Evolutionary conservation across 2,113 vertebrate genomes (phyloP), one percentile per base, ranked within the genome.

Genomic region (Siniperca knerii): DNA sequence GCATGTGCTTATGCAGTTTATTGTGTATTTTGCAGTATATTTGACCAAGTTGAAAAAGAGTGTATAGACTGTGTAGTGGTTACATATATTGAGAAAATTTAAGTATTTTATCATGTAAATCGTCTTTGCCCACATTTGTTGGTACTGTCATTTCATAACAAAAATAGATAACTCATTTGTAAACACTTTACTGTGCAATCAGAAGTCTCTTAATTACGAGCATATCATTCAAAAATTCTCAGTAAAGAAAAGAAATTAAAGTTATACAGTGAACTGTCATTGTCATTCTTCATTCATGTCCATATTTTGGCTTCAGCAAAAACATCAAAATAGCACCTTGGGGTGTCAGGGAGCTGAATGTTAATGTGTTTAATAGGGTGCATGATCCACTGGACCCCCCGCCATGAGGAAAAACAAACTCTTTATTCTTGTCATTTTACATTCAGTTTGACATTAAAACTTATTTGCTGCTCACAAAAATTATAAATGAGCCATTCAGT

Each of bases 361-460:
- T 72, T 87, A 87, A 85, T 86, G 88, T 58, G 73, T 86, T 74
- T 79, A 83, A 85, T 72, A 89, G 64, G 80, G 75, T 82, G 81
- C 74, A 55, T 82, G 82, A 88, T 87, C 77, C 57, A 25, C 75
- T 58, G 75, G 82, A 90, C 77, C 81, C 62, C 82, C 83, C 25
- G 16, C 57, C 66, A 50, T 0, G 33, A 73, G 21, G 35, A 74
- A 55, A 81, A 90, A 90, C 65, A 79, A 88, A 89, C 72, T 82
- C 87, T 87, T 81, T 75, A 69, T 73, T 84, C 75, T 67, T 77
- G 84, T 92, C 92, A 90, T 77, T 88, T 88, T 81, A 83, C 83
- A 79, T 89, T 78, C 66, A 25, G 50, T 76, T 54, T 84, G 77
- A 87, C 86, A 85, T 82, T 85, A 90, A 87, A 91, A 90, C 72